Conservation (phyloP, 2,113 vertebrate genomes). For the Poecilia latipinna region DNA sequence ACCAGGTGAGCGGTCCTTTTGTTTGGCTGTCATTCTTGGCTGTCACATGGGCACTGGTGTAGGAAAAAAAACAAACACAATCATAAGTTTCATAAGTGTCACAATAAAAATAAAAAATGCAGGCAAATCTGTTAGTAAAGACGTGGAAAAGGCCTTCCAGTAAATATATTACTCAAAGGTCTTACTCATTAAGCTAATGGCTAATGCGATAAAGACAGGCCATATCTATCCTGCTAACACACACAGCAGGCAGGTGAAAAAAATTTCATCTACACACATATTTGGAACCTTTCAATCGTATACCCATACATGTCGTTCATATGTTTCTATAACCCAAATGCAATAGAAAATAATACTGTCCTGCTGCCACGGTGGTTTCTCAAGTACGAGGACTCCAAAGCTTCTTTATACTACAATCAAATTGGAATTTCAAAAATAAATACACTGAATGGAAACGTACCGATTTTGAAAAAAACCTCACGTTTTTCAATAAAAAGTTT, state of each 20-base stretch:
- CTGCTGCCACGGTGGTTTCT: too few species aligned
- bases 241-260: background rate
- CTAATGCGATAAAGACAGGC: background rate
- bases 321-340: too few species aligned
- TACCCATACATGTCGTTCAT: too few species aligned
- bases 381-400: too few species aligned
- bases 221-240: background rate
- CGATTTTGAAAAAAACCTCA: too few species aligned
- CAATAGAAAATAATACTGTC: too few species aligned
- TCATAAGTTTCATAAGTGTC: background rate
- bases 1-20: slow-evolving; percentile 34
- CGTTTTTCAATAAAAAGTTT: too few species aligned
- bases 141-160: background rate
- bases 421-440: too few species aligned
- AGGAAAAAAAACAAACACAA: background rate
- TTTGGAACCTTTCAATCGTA: too few species aligned
- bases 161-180: background rate
- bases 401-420: too few species aligned
- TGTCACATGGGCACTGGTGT: slow-evolving; percentile 75
- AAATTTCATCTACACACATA: too few species aligned
- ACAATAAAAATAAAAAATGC: background rate
- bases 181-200: background rate
- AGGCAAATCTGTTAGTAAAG: background rate
- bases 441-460: too few species aligned
- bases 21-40: slow-evolving; percentile 49